Conservation (phyloP, 2,113 vertebrate species). For the Symphodus melops region DNA sequence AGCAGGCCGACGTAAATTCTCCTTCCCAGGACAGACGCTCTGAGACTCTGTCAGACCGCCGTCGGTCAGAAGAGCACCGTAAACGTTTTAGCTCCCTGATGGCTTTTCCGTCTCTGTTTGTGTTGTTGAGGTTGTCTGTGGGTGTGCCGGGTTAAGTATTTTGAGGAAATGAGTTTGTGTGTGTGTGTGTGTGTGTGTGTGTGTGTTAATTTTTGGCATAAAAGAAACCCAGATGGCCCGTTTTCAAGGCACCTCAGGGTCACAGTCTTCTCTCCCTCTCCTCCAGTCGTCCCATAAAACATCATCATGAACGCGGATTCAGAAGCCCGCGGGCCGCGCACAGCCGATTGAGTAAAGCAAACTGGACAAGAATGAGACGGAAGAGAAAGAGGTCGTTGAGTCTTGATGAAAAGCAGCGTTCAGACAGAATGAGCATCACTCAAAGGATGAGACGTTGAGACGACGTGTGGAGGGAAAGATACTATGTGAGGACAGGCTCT, state of each 20-base stretch:
- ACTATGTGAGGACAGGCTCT: no score
- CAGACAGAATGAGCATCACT: no score
- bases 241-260: constrained; percentile 41
- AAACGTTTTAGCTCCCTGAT: constrained; percentile 48
- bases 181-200: constrained; percentile 21
- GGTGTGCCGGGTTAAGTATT: constrained; percentile 27
- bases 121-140: constrained; percentile 31
- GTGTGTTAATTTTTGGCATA: constrained; percentile 18
- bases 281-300: constrained; percentile 18
- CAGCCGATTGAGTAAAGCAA: constrained; percentile 36
- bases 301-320: constrained; percentile 21
- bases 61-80: constrained; percentile 33
- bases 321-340: constrained; percentile 13
- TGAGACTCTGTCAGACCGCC: constrained; percentile 25
- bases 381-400: background rate
- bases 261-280: constrained; percentile 15
- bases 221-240: constrained; percentile 42
- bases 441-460: background rate
- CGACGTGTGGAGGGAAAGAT: background rate
- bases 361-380: background rate
- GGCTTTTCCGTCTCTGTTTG: constrained; percentile 48
- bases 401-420: background rate
- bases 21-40: constrained; percentile 10
- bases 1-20: constrained; percentile 33
- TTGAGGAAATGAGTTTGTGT: constrained; percentile 18